These are phyloP conservation scores for Pseudomyrmex cubaensis DNA, from an alignment of 1,140 invertebrate genomes.

Conservation along the genomic window DNA sequence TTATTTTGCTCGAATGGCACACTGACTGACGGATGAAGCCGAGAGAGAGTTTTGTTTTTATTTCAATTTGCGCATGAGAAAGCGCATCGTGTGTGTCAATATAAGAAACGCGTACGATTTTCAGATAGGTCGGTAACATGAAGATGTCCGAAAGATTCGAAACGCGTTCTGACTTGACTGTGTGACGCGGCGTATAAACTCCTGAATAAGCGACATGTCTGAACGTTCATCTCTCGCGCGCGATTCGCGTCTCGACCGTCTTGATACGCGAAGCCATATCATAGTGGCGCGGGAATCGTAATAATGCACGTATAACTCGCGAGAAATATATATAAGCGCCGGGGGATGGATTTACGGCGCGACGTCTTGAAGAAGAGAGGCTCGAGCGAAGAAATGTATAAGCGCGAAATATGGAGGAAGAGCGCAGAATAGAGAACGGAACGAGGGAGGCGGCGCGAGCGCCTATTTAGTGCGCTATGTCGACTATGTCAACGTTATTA, in stretches of 20 bases:
- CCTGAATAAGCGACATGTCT: slow-evolving; percentile 2
- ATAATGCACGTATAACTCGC: slow-evolving; percentile 65
- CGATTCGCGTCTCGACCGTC: slow-evolving; percentile 4
- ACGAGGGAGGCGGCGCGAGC: slow-evolving; percentile 49
- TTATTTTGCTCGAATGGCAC: neutral
- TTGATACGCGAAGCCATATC: neutral
- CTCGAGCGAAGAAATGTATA: slow-evolving; percentile 42
- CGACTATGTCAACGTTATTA: slow-evolving; percentile 81
- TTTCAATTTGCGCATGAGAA: neutral
- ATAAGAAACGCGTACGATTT: slow-evolving; percentile 16
- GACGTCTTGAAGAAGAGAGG: slow-evolving; percentile 50
- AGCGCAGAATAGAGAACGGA: slow-evolving; percentile 23
- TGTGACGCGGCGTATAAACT: neutral
- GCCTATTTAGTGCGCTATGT: slow-evolving; percentile 75
- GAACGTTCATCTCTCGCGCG: slow-evolving; percentile 22
- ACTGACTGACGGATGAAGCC: neutral
- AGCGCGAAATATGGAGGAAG: slow-evolving; percentile 62
- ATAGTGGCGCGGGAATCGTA: slow-evolving; percentile 57
- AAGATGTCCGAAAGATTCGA: neutral
- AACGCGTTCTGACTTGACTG: neutral
- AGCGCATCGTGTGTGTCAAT: neutral
- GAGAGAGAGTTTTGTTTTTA: neutral
- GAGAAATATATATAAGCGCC: slow-evolving; percentile 42
- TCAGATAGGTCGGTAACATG: neutral
- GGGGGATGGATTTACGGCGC: slow-evolving; percentile 65